Evolutionary conservation across 2,113 vertebrate species (phyloP).

Genomic region (Amblyornis subalaris): DNA sequence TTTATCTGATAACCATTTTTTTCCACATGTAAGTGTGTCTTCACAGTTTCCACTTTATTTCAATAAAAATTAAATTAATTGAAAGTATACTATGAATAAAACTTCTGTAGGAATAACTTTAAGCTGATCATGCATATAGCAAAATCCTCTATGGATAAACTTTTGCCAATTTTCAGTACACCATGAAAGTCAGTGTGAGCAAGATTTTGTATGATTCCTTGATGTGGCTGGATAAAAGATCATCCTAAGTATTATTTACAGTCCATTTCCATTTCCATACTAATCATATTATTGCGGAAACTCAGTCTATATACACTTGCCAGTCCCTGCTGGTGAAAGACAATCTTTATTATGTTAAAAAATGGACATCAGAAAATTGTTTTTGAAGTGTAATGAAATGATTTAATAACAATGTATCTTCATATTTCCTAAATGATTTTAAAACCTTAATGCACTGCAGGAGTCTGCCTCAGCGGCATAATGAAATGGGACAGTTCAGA

Average conservation of each 20-base stretch:
- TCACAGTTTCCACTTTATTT: not conserved
- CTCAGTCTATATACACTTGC: conserved; percentile 16
- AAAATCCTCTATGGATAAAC: not conserved
- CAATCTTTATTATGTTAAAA: conserved; percentile 36
- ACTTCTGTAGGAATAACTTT: not conserved
- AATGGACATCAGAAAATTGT: conserved; percentile 8
- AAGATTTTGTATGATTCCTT: conserved; percentile 4
- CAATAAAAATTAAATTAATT: not conserved
- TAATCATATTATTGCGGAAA: conserved; percentile 35
- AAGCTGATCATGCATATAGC: not conserved
- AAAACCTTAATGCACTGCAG: conserved; percentile 44
- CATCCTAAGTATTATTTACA: conserved; percentile 36
- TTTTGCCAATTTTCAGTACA: not conserved
- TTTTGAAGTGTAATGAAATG: conserved; percentile 45
- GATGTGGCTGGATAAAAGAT: conserved; percentile 28
- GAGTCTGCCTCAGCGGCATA: conserved; percentile 13
- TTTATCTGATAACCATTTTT: not conserved
- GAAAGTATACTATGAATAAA: not conserved
- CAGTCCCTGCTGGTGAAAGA: not conserved
- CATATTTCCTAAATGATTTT: conserved; percentile 57
- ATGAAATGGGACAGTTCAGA: conserved; percentile 60
- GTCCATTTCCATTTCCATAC: conserved; percentile 1
- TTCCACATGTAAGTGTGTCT: not conserved
- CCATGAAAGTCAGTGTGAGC: not conserved
- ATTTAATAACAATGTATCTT: conserved; percentile 58